Base-by-base conservation (phyloP, 2,888 invertebrate genomes). In the Electrophaes corylata region DNA sequence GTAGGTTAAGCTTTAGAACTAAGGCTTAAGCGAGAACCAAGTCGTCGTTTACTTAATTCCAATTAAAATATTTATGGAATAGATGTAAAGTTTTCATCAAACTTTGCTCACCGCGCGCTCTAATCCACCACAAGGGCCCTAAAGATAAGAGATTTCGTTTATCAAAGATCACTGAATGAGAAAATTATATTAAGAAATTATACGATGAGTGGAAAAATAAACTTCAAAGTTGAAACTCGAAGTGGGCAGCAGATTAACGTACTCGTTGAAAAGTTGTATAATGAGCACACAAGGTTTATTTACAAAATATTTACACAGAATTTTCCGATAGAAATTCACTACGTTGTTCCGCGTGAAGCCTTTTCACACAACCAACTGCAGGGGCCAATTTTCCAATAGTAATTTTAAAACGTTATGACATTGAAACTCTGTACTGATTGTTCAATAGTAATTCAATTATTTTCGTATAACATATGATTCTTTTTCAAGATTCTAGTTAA, bases 181-280 rank as follows among this genome's bases (percentile, higher is more conserved):
- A 37, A 37, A 37, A 8, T 37, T n/a, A n/a, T n/a, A n/a, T n/a
- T n/a, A n/a, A n/a, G n/a, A n/a, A n/a, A n/a, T n/a, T 16, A 8
- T 10, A 16, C 16, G 16, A 10, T 3, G 16, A 37, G 16, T 37
- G 37, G 37, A 37, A 44, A 37, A 18, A 16, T 18, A 43, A 51
- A 44, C 35, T 4, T 5, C 14, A 43, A 33, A 41, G 20, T 33
- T 23, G 19, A 23, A 50, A 26, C 51, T 35, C 16, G 20, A 31
- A 20, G 23, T 16, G 26, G 23, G n/a, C n/a, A 26, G 29, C 3
- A 10, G 23, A 16, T 3, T 11, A 26, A 26, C 16, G 44, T 19
- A 19, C n/a, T 33, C 16, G n/a, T 43, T 33, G 23, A 35, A 16
- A 5, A 8, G 20, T 1, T 29, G 26, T 29, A 49, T 29, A 39